These are phyloP conservation scores for Lutjanus campechanus DNA, from an alignment of 2,797 vertebrate genomes.

Conservation along the genomic window DNA sequence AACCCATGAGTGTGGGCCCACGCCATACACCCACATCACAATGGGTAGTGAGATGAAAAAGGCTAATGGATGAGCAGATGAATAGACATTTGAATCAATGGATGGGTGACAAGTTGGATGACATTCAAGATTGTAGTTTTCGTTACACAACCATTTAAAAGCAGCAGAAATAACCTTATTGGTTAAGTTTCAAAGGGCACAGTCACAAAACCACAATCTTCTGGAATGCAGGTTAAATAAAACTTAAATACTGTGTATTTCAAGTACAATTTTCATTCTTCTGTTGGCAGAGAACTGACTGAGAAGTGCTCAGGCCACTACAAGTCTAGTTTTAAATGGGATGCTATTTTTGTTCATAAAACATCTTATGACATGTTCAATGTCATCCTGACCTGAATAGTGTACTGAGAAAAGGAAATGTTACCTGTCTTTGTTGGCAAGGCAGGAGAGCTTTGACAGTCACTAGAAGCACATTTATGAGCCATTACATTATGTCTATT, in stretches of 20 bases:
- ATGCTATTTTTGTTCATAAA: slow-evolving; percentile 1
- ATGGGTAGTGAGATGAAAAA: slow-evolving; percentile 43
- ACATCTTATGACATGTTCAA: neutral
- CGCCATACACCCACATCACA: slow-evolving; percentile 64
- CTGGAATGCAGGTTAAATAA: neutral
- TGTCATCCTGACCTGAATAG: slow-evolving; percentile 17
- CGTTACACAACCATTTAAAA: slow-evolving; percentile 60
- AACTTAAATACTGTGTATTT: neutral
- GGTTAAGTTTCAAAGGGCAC: neutral
- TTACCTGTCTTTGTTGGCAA: neutral
- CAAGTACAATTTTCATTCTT: neutral
- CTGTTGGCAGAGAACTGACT: neutral
- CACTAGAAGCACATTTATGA: neutral
- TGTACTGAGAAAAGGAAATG: neutral
- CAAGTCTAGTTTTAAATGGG: neutral
- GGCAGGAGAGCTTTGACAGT: neutral
- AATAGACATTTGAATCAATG: slow-evolving; percentile 60
- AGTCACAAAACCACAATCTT: neutral
- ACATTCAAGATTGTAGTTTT: slow-evolving; percentile 38
- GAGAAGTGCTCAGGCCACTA: neutral
- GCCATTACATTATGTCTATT: neutral
- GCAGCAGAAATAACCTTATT: slow-evolving; percentile 11
- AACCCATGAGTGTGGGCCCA: slow-evolving; percentile 66
- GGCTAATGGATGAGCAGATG: slow-evolving; percentile 63
- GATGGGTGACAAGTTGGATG: slow-evolving; percentile 53